Conservation (phyloP, 2,113 vertebrate genomes). For the Macquaria australasica region DNA sequence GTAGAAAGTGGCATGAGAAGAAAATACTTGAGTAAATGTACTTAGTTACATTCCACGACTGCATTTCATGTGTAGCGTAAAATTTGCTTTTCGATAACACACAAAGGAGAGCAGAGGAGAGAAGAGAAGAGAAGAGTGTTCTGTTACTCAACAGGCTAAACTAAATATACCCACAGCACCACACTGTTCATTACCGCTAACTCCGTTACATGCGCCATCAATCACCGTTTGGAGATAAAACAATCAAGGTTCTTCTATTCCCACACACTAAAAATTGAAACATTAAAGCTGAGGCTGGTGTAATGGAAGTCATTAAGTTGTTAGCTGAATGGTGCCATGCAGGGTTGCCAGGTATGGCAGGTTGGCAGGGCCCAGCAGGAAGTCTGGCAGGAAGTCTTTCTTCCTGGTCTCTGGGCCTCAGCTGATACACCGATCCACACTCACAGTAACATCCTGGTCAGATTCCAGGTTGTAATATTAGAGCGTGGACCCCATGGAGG, state of each 20-base stretch:
- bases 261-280: constrained; percentile 29
- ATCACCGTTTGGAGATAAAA: constrained; percentile 21
- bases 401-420: constrained; percentile 26
- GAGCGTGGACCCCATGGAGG: not conserved
- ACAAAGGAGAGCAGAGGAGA: not conserved
- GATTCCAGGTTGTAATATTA: constrained; percentile 22
- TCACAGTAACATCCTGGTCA: constrained; percentile 27
- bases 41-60: too few species aligned
- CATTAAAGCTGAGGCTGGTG: not conserved
- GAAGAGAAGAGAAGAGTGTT: not conserved
- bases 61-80: not conserved
- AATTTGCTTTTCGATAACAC: not conserved
- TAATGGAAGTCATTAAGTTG: constrained; percentile 41
- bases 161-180: constrained; percentile 40
- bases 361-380: constrained; percentile 22
- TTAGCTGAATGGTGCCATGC: constrained; percentile 26
- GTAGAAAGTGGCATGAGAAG: too few species aligned
- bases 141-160: constrained; percentile 19
- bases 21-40: too few species aligned
- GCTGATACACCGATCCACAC: constrained; percentile 15
- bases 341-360: constrained; percentile 36
- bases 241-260: constrained; percentile 4
- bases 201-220: constrained; percentile 29
- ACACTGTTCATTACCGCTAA: constrained; percentile 53
- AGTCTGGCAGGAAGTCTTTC: constrained; percentile 33